phyloP scores from a whole-genome alignment of 2,113 vertebrate genomes.

The Pristiophorus japonicus region DNA sequence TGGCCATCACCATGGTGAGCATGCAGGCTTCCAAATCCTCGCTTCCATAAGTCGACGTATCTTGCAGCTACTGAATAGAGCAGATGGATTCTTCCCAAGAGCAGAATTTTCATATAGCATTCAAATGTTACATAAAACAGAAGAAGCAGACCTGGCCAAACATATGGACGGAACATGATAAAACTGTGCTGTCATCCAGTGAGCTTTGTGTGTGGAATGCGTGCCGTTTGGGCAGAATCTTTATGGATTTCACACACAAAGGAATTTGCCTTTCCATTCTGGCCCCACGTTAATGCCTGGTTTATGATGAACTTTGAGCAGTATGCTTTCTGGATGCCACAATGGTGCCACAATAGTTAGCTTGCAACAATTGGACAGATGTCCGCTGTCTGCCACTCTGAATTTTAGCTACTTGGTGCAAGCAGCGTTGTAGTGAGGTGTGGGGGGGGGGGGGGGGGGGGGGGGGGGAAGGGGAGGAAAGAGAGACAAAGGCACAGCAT shows the following conservation, averaged over 20 bases:
- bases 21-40: neutral
- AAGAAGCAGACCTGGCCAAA: neutral
- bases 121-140: neutral
- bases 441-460: too few relatives aligned
- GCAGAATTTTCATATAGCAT: neutral
- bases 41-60: neutral
- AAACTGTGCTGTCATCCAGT: neutral
- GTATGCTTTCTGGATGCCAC: neutral
- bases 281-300: neutral
- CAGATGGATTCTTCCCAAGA: neutral
- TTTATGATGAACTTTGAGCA: neutral
- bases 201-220: neutral
- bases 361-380: constrained; percentile 6
- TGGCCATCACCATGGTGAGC: neutral
- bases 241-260: neutral
- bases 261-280: neutral
- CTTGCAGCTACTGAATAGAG: neutral
- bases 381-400: neutral
- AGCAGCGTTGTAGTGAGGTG: too few relatives aligned
- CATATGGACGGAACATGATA: neutral
- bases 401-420: neutral
- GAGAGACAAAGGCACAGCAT: neutral
- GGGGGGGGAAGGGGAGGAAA: too few relatives aligned
- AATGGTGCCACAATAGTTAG: neutral
- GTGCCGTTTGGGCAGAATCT: neutral